phyloP scores from a whole-genome alignment of 2,888 invertebrate genomes.

The Heliconius charithonia region DNA sequence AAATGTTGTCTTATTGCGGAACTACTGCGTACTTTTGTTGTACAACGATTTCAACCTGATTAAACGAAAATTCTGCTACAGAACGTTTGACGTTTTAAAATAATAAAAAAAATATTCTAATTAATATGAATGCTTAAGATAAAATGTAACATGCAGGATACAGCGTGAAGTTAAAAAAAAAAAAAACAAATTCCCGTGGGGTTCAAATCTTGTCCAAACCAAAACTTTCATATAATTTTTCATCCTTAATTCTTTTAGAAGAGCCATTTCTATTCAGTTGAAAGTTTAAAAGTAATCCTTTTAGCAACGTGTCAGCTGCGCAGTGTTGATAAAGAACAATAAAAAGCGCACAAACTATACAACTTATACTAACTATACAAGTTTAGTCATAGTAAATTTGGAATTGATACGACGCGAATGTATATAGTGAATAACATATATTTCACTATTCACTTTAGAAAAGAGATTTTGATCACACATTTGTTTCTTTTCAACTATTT shows the following conservation, averaged over 20 bases:
- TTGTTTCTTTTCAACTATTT: background rate
- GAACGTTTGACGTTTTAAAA: too few species aligned
- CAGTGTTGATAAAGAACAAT: background rate
- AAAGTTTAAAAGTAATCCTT: conserved; percentile 7
- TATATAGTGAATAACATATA: background rate
- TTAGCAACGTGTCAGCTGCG: conserved; percentile 5
- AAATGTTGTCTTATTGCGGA: too few species aligned
- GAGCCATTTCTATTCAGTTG: background rate
- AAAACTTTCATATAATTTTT: background rate
- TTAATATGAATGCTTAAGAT: too few species aligned
- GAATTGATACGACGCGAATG: background rate
- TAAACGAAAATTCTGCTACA: too few species aligned
- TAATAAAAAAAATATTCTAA: too few species aligned
- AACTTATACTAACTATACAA: too few species aligned
- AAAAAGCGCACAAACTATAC: conserved; percentile 5
- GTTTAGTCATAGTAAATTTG: background rate
- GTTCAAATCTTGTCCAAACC: background rate
- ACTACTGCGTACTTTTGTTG: too few species aligned
- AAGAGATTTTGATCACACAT: background rate
- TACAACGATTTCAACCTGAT: too few species aligned
- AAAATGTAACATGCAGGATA: too few species aligned
- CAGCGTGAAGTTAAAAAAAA: too few species aligned
- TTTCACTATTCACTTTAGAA: background rate
- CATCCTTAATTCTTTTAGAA: background rate
- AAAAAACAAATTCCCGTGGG: background rate